Evolutionary conservation across 64 coral and sea anemone genomes (phyloP).

Genomic region (Orbicella faveolata): DNA sequence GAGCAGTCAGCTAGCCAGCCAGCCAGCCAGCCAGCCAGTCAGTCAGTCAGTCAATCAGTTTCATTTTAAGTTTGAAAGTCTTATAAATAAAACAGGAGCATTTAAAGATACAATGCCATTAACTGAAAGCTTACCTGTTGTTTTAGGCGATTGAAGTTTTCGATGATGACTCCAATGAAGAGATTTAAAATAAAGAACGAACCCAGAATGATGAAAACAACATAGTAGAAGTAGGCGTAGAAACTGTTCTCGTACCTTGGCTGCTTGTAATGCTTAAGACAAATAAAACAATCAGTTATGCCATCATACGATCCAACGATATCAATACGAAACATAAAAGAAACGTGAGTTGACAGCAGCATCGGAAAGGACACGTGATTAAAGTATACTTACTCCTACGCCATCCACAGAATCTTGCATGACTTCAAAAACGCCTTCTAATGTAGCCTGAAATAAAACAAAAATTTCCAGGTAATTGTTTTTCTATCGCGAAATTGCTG

Average conservation of each 20-base stretch:
- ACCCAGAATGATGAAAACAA: constrained; percentile 86
- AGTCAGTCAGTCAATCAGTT: not conserved
- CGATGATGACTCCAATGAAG: constrained; percentile 92
- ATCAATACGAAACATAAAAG: too few species aligned
- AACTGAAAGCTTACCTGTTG: constrained; percentile 52
- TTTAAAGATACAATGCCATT: not conserved
- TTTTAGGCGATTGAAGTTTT: constrained; percentile 91
- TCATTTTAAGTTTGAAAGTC: not conserved
- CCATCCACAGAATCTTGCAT: constrained; percentile 91
- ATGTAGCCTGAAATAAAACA: constrained; percentile 64
- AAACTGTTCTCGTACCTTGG: constrained; percentile 62
- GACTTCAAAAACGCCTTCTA: constrained; percentile 95
- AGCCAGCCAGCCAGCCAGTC: not conserved
- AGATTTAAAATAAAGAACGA: constrained; percentile 86
- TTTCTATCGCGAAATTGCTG: too few species aligned
- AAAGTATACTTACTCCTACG: constrained; percentile 58
- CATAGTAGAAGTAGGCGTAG: constrained; percentile 80
- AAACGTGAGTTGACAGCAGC: too few species aligned
- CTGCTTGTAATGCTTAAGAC: constrained; percentile 55
- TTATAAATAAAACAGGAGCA: not conserved
- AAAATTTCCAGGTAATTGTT: not conserved
- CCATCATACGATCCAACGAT: too few species aligned
- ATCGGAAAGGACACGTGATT: not conserved
- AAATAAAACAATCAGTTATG: not conserved
- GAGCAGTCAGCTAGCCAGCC: not conserved